Evolutionary conservation across 2,888 invertebrate genomes (phyloP).

Genomic region (Lycocerus yunnanus): DNA sequence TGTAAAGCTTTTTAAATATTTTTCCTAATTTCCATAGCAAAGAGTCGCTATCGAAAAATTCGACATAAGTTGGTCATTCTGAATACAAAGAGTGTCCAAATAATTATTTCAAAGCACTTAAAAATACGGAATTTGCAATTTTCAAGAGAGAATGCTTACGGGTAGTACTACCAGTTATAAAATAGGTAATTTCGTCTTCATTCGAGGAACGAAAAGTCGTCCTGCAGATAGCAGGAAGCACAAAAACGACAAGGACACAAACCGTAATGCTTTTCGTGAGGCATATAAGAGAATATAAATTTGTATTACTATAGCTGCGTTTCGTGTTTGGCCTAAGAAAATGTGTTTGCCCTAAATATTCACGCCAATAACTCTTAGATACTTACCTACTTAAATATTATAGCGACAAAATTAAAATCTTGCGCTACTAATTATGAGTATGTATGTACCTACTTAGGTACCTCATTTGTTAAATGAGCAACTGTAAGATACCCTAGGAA

Average conservation of each 20-base stretch:
- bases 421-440: background rate
- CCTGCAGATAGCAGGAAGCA: background rate
- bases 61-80: background rate
- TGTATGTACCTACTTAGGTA: background rate
- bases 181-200: constrained; percentile 1
- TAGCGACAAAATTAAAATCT: background rate
- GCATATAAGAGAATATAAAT: constrained; percentile 17
- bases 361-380: background rate
- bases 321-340: constrained; percentile 8
- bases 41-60: too few relatives aligned
- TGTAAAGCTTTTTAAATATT: too few relatives aligned
- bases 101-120: background rate
- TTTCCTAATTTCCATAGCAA: too few relatives aligned
- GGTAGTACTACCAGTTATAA: background rate
- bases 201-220: background rate
- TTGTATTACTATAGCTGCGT: constrained; percentile 15
- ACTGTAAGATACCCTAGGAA: background rate
- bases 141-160: background rate
- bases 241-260: background rate
- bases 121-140: background rate
- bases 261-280: constrained; percentile 15
- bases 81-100: background rate
- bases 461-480: background rate
- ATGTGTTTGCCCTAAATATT: constrained; percentile 9
- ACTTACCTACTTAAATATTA: background rate